Evolutionary conservation across 2,113 vertebrate species (phyloP).

Genomic region (Etheostoma cragini): DNA sequence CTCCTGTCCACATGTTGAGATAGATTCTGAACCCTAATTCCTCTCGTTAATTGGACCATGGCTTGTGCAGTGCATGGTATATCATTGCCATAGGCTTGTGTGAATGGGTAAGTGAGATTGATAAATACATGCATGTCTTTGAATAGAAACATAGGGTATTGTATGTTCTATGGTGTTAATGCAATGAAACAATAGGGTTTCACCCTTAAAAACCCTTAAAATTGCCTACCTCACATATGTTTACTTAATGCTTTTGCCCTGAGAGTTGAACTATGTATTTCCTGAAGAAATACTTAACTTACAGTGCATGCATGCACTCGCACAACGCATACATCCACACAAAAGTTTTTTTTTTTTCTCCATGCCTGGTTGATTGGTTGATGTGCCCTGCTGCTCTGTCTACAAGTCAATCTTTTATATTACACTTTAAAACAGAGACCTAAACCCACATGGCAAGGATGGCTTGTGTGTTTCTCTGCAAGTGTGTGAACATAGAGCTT

Average conservation of each 20-base stretch:
- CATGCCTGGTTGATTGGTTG: not conserved
- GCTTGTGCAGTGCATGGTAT: not conserved
- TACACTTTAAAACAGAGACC: slow-evolving; percentile 47
- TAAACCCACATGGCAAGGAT: not conserved
- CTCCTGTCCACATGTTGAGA: slow-evolving; percentile 1
- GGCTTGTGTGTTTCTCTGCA: slow-evolving; percentile 1
- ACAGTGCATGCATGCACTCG: not conserved
- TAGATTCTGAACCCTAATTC: slow-evolving; percentile 2
- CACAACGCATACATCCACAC: not conserved
- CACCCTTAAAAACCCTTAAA: slow-evolving; percentile 30
- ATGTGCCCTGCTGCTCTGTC: slow-evolving; percentile 69
- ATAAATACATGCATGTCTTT: slow-evolving; percentile 9
- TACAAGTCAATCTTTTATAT: slow-evolving; percentile 76
- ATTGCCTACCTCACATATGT: not conserved
- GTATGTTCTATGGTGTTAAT: not conserved
- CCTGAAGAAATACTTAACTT: not conserved
- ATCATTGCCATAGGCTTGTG: slow-evolving; percentile 9
- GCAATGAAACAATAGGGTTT: not conserved
- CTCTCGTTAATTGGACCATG: not conserved
- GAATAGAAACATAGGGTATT: not conserved
- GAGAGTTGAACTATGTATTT: not conserved
- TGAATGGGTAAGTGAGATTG: slow-evolving; percentile 56
- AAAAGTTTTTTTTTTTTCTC: not conserved
- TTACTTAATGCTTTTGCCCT: not conserved
- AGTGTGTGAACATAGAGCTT: not conserved